Percentiles rank a stretch among this genome's conserved stretches.
Conservation (phyloP, 2,113 vertebrate species). For the Colius striatus region DNA sequence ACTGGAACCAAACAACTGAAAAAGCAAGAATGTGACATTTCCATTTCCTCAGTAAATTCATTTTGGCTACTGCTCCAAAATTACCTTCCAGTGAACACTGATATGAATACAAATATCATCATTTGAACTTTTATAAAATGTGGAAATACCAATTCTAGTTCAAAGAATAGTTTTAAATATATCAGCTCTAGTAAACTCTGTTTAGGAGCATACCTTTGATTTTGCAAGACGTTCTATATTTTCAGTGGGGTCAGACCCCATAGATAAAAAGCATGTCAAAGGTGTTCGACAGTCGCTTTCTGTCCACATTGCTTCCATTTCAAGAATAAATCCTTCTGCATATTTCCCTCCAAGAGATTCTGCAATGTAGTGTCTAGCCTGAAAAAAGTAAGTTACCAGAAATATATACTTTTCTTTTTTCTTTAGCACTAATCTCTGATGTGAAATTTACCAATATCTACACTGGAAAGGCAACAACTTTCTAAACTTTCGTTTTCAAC, state of each 20-base stretch:
- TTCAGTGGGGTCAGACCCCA: constrained; percentile 87
- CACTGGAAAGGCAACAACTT: neutral
- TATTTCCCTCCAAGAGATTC: constrained; percentile 81
- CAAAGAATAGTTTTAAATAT: neutral
- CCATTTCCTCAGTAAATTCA: neutral
- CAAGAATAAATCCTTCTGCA: constrained; percentile 81
- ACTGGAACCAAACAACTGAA: neutral
- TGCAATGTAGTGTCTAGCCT: constrained; percentile 83
- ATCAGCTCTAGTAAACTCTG: neutral
- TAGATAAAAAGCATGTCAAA: constrained; percentile 83
- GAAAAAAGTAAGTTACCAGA: neutral
- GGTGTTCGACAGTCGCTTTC: constrained; percentile 82
- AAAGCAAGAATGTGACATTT: neutral
- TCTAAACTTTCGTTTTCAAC: neutral
- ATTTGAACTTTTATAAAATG: neutral
- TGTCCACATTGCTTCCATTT: constrained; percentile 81
- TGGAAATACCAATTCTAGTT: neutral
- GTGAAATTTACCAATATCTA: neutral
- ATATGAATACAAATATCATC: neutral
- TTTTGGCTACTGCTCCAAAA: neutral
- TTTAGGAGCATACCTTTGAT: constrained; percentile 73
- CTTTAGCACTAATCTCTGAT: neutral
- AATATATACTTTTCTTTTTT: neutral
- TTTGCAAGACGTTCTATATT: constrained; percentile 84
- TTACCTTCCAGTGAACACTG: neutral